Base-by-base conservation (phyloP, 2,888 invertebrate genomes). In the Xylota sylvarum region DNA sequence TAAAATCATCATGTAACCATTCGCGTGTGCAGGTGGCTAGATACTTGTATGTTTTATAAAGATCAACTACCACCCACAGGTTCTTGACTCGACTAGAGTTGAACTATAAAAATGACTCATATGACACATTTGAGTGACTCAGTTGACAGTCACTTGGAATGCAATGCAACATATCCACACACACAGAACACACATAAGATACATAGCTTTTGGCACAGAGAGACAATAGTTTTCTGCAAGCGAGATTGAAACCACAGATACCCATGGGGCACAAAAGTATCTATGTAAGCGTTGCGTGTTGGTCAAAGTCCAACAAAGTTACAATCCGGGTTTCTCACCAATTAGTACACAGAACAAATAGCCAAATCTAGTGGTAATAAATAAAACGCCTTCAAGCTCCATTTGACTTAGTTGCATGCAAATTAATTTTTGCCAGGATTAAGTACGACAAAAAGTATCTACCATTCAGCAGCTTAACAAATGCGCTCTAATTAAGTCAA, bases 401-500 rank as follows among this genome's bases (percentile, higher is more conserved):
- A 30, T 70, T 79, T 55, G 37, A 52, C 56, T 58, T 79, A 56
- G 56, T 62, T 76, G 48, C 62, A 78, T 56, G 74, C 64, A 74
- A 74, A 84, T 73, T 78, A 58, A 69, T 62, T 62, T n/a, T 55
- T n/a, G 23, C 64, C 48, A 82, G 67, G 73, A 81, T 58, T 14
- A 35, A 48, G 14, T 52, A 67, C 67, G 70, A 67, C 62, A 52
- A 80, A 58, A 50, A 65, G 23, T 30, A 43, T 65, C 43, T 60
- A 23, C 46, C 58, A 52, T 55, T 55, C 73, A 56, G 64, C 80
- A 69, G 70, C 64, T 65, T 64, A 76, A 70, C 85, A 81, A 72
- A 81, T 65, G 56, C 72, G 70, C 35, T 85, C 76, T 85, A 81
- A 85, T 85, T 85, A 85, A 85, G 85, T 77, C 74, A 50, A 76